phyloP scores from a whole-genome alignment of 2,797 vertebrate species.

The Schizothorax lantsangensis region DNA sequence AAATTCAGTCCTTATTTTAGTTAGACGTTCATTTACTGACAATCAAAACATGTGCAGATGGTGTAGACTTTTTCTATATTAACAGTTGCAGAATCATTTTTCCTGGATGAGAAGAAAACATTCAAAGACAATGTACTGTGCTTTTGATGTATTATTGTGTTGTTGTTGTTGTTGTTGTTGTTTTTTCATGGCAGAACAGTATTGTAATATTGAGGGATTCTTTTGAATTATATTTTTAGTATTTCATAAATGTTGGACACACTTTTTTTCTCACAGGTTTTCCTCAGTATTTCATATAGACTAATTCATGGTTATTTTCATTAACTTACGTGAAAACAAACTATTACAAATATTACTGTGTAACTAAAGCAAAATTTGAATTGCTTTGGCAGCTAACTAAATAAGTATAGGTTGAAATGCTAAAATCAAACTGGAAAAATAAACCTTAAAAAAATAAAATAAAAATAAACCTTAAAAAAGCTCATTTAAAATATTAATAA shows the following conservation, averaged over 20 bases:
- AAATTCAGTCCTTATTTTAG: neutral
- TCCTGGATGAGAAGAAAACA: neutral
- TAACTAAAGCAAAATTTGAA: no score
- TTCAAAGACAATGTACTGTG: neutral
- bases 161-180: neutral
- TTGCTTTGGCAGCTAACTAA: neutral
- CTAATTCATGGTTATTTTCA: neutral
- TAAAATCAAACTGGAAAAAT: neutral
- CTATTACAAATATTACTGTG: no score
- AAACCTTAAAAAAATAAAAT: neutral
- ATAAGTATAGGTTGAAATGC: neutral
- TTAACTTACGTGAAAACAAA: neutral
- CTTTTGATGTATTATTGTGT: neutral
- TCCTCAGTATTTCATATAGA: no score
- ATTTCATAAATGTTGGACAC: neutral
- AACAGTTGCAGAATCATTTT: neutral
- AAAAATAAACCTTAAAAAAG: neutral
- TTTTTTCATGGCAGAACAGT: neutral
- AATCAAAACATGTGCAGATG: constrained; percentile 59
- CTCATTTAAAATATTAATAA: neutral
- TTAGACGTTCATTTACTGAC: constrained; percentile 3
- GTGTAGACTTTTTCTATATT: constrained; percentile 51
- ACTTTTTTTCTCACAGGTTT: no score
- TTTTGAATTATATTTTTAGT: no score
- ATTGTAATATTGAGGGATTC: no score